phyloP scores from a whole-genome alignment of 2,797 vertebrate genomes.

The Tragopan temminckii region DNA sequence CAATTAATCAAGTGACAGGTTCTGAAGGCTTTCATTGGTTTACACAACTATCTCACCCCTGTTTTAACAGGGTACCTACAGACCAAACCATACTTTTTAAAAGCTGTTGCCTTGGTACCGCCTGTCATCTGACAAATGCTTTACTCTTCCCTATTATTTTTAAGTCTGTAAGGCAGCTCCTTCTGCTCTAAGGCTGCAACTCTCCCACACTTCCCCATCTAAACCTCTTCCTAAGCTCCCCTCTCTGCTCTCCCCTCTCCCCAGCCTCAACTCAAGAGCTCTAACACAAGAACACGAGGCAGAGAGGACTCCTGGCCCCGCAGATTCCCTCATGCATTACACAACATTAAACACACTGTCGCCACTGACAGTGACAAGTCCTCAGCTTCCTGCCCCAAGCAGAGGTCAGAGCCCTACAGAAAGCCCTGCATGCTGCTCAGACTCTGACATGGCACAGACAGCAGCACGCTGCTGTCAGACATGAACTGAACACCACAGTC shows the following conservation, averaged over 20 bases:
- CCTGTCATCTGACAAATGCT: background rate
- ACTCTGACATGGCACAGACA: too few relatives aligned
- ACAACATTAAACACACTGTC: background rate
- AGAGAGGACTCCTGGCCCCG: background rate
- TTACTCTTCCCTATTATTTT: background rate
- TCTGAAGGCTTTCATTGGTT: background rate
- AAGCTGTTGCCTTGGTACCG: background rate
- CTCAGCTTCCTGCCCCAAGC: background rate
- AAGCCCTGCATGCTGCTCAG: too few relatives aligned
- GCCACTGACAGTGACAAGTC: rapidly evolving
- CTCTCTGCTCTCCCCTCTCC: rapidly evolving
- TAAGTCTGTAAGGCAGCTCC: background rate
- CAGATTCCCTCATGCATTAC: background rate
- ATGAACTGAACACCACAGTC: rapidly evolving
- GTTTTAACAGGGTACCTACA: background rate
- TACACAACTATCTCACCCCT: background rate
- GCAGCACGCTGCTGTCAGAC: too few relatives aligned
- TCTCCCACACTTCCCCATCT: background rate
- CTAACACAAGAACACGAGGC: background rate
- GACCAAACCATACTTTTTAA: background rate
- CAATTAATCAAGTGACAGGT: background rate
- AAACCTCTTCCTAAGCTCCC: background rate
- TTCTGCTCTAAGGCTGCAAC: background rate
- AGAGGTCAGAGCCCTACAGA: background rate
- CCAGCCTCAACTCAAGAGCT: background rate